Percentiles rank a stretch among this genome's conserved stretches.
Conservation (phyloP, 2,113 vertebrate genomes). For the Takifugu bimaculatus region DNA sequence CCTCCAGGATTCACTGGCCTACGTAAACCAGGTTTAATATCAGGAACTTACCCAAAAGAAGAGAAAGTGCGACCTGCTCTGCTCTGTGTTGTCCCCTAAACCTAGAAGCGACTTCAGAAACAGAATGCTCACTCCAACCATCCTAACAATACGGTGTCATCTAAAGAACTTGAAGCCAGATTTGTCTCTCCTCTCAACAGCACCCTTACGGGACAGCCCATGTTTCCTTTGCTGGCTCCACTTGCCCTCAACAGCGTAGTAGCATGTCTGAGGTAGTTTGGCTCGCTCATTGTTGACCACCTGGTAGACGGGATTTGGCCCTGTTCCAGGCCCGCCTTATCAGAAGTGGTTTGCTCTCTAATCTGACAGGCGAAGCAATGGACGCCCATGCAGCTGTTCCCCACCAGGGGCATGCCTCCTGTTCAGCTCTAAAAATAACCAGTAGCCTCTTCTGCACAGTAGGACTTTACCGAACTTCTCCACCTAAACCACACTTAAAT, state of each 20-base stretch:
- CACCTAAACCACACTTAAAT: conserved; percentile 14
- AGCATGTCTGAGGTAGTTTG: conserved; percentile 12
- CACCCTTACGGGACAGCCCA: conserved; percentile 10
- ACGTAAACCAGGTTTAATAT: conserved; percentile 5
- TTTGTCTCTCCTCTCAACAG: not conserved
- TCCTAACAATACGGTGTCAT: conserved; percentile 13
- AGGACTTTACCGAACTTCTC: conserved; percentile 30
- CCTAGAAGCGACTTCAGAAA: conserved; percentile 37
- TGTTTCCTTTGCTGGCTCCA: conserved; percentile 15
- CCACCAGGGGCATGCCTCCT: conserved; percentile 63
- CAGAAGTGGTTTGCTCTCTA: conserved; percentile 56
- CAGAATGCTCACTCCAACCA: conserved; percentile 36
- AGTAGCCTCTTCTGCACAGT: conserved; percentile 48
- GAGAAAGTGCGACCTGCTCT: conserved; percentile 4
- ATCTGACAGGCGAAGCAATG: conserved; percentile 63
- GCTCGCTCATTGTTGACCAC: conserved; percentile 53
- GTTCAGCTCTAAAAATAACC: conserved; percentile 74
- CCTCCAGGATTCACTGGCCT: not conserved
- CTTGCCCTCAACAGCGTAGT: conserved; percentile 8
- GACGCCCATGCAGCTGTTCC: conserved; percentile 71
- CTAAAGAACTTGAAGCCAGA: conserved; percentile 2
- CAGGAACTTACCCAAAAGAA: conserved; percentile 31
- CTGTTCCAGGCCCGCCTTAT: conserved; percentile 57
- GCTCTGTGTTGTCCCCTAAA: conserved; percentile 19
- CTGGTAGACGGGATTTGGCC: conserved; percentile 63